phyloP scores from a whole-genome alignment of 2,888 invertebrate genomes.

The Lycocerus yunnanus region DNA sequence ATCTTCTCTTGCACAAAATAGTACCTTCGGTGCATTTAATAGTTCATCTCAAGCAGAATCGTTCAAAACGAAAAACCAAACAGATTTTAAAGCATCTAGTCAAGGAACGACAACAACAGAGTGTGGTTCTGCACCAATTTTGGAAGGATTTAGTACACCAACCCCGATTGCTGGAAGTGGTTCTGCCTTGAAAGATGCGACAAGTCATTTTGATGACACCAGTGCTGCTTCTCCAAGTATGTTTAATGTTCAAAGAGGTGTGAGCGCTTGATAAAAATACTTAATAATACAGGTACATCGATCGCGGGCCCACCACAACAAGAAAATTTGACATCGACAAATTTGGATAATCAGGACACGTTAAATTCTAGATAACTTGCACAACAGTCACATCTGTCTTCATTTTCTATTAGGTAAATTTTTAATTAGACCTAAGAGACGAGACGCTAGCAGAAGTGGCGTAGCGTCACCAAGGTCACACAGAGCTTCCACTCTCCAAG shows the following conservation, averaged over 20 bases:
- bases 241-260: background rate
- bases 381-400: constrained; percentile 56
- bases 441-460: too few relatives aligned
- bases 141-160: constrained; percentile 48
- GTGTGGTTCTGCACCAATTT: constrained; percentile 43
- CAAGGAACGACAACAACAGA: constrained; percentile 46
- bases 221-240: background rate
- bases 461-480: too few relatives aligned
- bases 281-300: constrained; percentile 50
- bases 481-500: too few relatives aligned
- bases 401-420: constrained; percentile 52
- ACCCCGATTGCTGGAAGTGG: constrained; percentile 57
- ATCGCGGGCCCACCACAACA: constrained; percentile 56
- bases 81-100: constrained; percentile 52
- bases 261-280: background rate
- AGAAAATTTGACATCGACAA: constrained; percentile 66
- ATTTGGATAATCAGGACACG: constrained; percentile 66
- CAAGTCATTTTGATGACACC: constrained; percentile 52
- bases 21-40: constrained; percentile 44
- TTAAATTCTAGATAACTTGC: constrained; percentile 68
- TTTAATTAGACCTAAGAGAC: too few relatives aligned
- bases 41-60: constrained; percentile 41
- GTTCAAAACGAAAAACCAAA: constrained; percentile 49
- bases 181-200: constrained; percentile 56
- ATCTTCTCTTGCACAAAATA: constrained; percentile 45